phyloP scores from a whole-genome alignment of 1,140 invertebrate genomes.

The Bursaphelenchus mucronatus region DNA sequence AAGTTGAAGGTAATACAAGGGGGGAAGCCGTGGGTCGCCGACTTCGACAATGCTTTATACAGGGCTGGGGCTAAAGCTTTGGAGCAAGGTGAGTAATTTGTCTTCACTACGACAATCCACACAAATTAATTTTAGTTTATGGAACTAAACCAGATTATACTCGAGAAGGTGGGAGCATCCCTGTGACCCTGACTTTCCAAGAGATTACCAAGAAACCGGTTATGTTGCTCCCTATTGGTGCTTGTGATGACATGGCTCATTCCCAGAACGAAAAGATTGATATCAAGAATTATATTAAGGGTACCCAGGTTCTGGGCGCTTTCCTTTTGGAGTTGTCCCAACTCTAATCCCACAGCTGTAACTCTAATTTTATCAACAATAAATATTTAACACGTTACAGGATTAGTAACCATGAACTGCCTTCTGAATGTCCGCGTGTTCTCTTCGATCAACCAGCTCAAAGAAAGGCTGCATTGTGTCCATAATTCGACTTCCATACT shows the following conservation, averaged over 20 bases:
- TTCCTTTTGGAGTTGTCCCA: slow-evolving; percentile 39
- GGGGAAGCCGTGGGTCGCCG: slow-evolving; percentile 82
- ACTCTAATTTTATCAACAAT: no score
- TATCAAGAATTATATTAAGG: slow-evolving; percentile 44
- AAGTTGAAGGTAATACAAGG: slow-evolving; percentile 71
- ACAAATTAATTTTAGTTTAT: slow-evolving; percentile 69
- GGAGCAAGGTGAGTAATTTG: slow-evolving; percentile 66
- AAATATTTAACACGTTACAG: no score
- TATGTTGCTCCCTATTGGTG: slow-evolving; percentile 78
- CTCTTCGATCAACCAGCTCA: slow-evolving; percentile 10
- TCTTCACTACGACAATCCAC: not conserved
- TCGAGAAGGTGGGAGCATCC: slow-evolving; percentile 88
- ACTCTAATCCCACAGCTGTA: slow-evolving; percentile 6
- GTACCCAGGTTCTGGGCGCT: slow-evolving; percentile 41
- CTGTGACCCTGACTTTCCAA: slow-evolving; percentile 82
- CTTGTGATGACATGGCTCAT: slow-evolving; percentile 90
- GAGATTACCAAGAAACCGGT: slow-evolving; percentile 51
- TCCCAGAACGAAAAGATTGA: slow-evolving; percentile 66
- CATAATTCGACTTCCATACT: slow-evolving; percentile 20
- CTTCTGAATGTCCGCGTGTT: slow-evolving; percentile 11
- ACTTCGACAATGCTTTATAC: slow-evolving; percentile 85
- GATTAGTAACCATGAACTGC: not conserved
- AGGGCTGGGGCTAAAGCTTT: slow-evolving; percentile 79
- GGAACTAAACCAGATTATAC: slow-evolving; percentile 87
- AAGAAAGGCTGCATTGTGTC: slow-evolving; percentile 16